A percentile compares a stretch with the other conserved stretches of the same genome.
Conservation (phyloP, 2,113 vertebrate species). For the Lates calcarifer region DNA sequence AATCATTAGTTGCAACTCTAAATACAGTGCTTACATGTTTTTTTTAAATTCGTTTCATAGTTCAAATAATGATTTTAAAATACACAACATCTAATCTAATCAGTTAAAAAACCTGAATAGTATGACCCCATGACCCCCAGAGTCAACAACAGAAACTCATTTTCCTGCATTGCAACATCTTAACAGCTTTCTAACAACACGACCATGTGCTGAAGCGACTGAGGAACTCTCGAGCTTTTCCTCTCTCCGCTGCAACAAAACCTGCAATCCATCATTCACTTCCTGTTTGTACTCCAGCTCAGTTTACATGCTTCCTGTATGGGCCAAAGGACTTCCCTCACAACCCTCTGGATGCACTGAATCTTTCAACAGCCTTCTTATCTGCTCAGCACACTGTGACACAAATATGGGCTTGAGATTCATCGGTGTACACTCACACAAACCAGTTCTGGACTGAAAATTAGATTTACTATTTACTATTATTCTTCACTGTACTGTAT, state of each 20-base stretch:
- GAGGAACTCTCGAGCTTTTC: slow-evolving; percentile 54
- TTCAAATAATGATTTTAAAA: background rate
- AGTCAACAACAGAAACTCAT: background rate
- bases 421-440: slow-evolving; percentile 4
- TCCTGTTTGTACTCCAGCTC: slow-evolving; percentile 75
- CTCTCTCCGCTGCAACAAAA: slow-evolving; percentile 51
- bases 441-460: background rate
- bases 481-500: background rate
- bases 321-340: slow-evolving; percentile 69
- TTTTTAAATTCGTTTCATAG: background rate
- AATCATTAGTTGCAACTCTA: background rate
- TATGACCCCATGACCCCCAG: background rate
- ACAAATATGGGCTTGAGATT: slow-evolving; percentile 51
- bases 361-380: slow-evolving; percentile 65
- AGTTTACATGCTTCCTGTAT: slow-evolving; percentile 76
- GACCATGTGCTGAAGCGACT: slow-evolving; percentile 41
- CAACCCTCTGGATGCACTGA: slow-evolving; percentile 42
- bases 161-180: slow-evolving; percentile 44
- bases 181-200: slow-evolving; percentile 47
- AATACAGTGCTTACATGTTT: background rate
- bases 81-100: background rate
- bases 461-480: background rate
- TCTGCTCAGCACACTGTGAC: slow-evolving; percentile 63
- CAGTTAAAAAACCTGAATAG: background rate
- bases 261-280: slow-evolving; percentile 71